Evolutionary conservation across 2,888 invertebrate genomes (phyloP), one percentile per base, ranked within the genome.

Genomic region (Sthenelais limicola): DNA sequence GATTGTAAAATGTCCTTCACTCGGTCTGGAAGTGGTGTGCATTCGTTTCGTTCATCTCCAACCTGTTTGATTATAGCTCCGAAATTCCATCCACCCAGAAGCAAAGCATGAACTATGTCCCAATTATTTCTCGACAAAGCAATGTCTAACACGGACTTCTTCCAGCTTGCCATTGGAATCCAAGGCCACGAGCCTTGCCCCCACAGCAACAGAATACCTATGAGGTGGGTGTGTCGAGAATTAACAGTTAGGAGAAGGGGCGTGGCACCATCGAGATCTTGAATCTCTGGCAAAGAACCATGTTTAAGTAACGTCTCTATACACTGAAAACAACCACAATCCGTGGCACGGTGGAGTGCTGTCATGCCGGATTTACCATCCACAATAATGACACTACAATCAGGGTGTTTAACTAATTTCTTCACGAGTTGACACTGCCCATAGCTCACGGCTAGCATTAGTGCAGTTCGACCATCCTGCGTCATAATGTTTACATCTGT

Each of bases 211-310:
- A 71, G 58, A 28, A 43, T 43, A 2, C 24, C 30, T n/a, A 58
- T 52, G 30, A 54, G 35, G 58, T 71, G 35, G 1, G 43, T 48
- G 48, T 73, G 56, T n/a, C 52, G 21, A 3, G 54, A 56, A 58
- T 73, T 73, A 48, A 73, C 68, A 28, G 73, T 68, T 12, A 73
- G 56, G 1, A 68, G 56, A 18, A 73, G 38, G 32, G 73, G 68
- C 1, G 73, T 68, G 9, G 68, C 73, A n/a, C 62, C 54, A 21
- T 73, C 68, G 1, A 7, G 33, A 56, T 73, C 73, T 4, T 28
- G 51, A 5, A 56, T 32, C 24, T 68, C 68, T 2, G 73, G 68
- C 12, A 3, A 28, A 15, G 73, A 68, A 7, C 73, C 73, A 9
- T 35, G 28, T 28, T 12, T 12, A 26, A 73, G 48, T 30, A 73